These are phyloP conservation scores for Piaya cayana DNA, from an alignment of 2,113 vertebrate species.

Conservation along the genomic window DNA sequence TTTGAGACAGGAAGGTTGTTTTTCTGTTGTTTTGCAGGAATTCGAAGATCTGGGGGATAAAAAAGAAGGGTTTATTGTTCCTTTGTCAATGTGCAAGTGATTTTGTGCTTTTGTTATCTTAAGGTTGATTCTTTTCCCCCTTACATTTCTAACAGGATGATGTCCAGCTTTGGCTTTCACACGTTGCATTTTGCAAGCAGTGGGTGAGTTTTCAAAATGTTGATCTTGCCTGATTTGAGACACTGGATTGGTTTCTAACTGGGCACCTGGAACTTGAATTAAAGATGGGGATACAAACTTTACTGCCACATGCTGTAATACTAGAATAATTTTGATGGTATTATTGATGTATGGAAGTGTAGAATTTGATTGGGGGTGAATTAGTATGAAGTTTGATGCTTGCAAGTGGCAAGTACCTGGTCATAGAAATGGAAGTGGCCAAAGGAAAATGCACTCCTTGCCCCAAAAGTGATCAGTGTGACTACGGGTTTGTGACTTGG, in stretches of 20 bases:
- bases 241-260: neutral
- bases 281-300: neutral
- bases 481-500: neutral
- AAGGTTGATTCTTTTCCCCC: neutral
- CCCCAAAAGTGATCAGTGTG: neutral
- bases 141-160: conserved; percentile 81
- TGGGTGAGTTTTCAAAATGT: conserved; percentile 84
- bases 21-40: neutral
- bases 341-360: neutral
- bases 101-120: neutral
- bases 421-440: neutral
- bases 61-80: neutral
- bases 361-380: neutral
- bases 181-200: conserved; percentile 94
- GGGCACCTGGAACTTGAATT: neutral
- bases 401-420: neutral
- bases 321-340: neutral
- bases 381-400: neutral
- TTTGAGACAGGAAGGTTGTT: neutral
- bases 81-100: neutral
- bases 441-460: neutral
- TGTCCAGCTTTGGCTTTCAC: conserved; percentile 93
- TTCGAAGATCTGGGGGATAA: neutral
- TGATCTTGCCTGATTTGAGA: neutral
- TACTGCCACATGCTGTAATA: neutral